phyloP scores from a whole-genome alignment of 2,797 vertebrate genomes.

The Falco cherrug region DNA sequence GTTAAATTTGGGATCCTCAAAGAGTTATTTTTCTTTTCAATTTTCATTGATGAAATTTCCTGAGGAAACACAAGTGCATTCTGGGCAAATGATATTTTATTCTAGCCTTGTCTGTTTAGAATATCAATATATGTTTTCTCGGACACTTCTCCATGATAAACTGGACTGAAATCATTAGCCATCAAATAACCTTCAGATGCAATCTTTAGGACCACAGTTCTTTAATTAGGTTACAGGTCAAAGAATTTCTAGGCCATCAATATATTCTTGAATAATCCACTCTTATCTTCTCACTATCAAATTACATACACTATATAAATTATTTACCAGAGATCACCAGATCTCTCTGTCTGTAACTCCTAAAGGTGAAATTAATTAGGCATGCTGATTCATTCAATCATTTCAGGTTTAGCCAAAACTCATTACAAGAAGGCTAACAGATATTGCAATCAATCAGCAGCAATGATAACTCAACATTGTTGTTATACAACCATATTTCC shows the following conservation, averaged over 20 bases:
- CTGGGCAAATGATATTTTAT: not conserved
- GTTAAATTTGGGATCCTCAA: not conserved
- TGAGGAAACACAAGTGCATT: not conserved
- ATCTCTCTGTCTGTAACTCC: not conserved
- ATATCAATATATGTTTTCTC: not conserved
- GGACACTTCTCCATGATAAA: not conserved
- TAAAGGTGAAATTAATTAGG: not conserved
- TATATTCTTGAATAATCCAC: conserved; percentile 4
- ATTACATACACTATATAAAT: not conserved
- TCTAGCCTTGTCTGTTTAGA: not conserved
- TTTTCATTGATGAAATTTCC: not conserved
- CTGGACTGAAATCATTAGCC: not conserved
- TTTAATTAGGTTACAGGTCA: conserved; percentile 6
- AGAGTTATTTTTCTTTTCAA: not conserved
- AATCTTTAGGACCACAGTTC: not conserved
- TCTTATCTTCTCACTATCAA: conserved; percentile 23
- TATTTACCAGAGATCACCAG: not conserved
- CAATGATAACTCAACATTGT: not conserved
- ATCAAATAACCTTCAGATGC: not conserved
- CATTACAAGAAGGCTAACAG: not conserved
- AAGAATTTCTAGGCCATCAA: not conserved
- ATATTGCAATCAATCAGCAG: not conserved
- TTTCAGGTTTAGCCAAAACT: not conserved
- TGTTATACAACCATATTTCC: not conserved
- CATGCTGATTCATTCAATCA: not conserved